A percentile compares a stretch with the other conserved stretches of the same genome.
phyloP scores from a whole-genome alignment of 2,113 vertebrate species.

The Tupaia tana region DNA sequence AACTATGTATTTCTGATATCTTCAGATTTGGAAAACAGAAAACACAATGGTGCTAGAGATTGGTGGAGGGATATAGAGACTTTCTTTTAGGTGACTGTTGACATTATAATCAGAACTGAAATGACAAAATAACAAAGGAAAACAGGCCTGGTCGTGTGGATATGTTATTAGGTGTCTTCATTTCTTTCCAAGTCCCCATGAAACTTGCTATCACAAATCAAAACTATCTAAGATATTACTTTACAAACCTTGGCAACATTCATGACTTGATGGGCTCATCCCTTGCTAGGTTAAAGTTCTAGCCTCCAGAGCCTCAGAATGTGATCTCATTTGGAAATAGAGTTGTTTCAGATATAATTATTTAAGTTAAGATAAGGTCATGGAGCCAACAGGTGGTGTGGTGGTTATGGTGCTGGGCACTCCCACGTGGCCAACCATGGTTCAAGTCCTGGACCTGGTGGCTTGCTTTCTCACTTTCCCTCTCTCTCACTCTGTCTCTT shows the following conservation, averaged over 20 bases:
- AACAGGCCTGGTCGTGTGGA: background rate
- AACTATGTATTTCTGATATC: background rate
- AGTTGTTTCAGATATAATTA: background rate
- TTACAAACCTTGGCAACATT: background rate
- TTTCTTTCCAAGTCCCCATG: constrained; percentile 12
- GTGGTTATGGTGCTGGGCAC: no score
- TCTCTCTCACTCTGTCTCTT: no score
- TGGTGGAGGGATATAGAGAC: background rate
- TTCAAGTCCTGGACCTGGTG: no score
- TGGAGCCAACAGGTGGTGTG: no score
- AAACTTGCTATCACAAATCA: background rate
- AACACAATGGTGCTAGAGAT: constrained; percentile 1
- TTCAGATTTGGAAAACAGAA: constrained; percentile 9
- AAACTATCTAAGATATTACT: background rate
- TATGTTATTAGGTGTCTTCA: background rate
- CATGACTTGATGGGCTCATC: background rate
- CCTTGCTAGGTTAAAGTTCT: background rate
- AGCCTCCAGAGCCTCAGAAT: background rate
- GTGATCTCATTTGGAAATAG: constrained; percentile 40
- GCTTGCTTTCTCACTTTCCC: no score
- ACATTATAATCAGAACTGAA: constrained; percentile 34
- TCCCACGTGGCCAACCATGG: no score
- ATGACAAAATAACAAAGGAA: constrained; percentile 10
- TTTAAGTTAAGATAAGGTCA: background rate
- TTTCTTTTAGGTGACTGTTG: constrained; percentile 23